These are phyloP conservation scores for Solenopsis fugax DNA, from an alignment of 1,140 invertebrate species.

Conservation along the genomic window DNA sequence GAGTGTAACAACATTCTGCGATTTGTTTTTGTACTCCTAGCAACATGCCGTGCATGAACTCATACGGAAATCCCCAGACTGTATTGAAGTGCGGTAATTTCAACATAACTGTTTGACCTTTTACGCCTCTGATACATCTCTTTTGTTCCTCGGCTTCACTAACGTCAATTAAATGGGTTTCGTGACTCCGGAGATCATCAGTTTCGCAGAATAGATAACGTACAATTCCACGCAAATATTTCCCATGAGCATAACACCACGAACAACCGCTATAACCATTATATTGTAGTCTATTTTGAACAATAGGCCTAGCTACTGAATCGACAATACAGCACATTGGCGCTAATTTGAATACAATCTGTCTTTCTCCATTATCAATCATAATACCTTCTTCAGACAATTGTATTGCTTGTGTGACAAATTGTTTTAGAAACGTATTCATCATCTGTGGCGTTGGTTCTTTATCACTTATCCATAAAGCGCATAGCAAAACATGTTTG, in stretches of 20 bases:
- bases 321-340: too few relatives aligned
- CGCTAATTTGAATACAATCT: too few relatives aligned
- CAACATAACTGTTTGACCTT: background rate
- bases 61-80: background rate
- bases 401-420: too few relatives aligned
- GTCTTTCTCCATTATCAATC: too few relatives aligned
- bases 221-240: background rate
- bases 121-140: background rate
- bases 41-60: background rate
- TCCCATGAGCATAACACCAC: background rate
- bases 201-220: background rate
- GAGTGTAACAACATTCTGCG: background rate
- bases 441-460: too few relatives aligned
- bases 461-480: too few relatives aligned
- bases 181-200: background rate
- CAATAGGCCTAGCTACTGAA: too few relatives aligned
- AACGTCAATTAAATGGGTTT: background rate
- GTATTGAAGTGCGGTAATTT: background rate
- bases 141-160: background rate
- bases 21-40: conserved; percentile 5
- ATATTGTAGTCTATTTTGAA: too few relatives aligned
- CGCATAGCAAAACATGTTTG: too few relatives aligned
- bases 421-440: too few relatives aligned
- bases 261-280: too few relatives aligned
- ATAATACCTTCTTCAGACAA: too few relatives aligned